Percentiles rank a stretch among this genome's conserved stretches.
Evolutionary conservation across 2,888 invertebrate genomes (phyloP).

Genomic region (Heliconius sara): DNA sequence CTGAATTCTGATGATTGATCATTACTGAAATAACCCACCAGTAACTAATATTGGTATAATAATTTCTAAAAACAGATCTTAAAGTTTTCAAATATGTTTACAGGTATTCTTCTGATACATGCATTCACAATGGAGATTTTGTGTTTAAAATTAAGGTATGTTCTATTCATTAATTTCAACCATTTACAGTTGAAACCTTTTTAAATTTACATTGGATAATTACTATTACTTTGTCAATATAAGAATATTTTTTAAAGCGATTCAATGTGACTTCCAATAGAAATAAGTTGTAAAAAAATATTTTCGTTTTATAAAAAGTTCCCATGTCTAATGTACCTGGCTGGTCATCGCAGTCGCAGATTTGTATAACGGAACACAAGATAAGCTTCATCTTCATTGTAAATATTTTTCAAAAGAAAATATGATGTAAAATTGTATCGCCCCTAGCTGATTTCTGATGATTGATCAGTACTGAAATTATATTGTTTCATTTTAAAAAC

Average conservation of each 20-base stretch:
- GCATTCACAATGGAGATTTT: not conserved
- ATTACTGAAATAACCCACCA: not conserved
- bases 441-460: constrained; percentile 27
- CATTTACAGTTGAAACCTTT: too few relatives aligned
- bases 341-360: too few relatives aligned
- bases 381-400: not conserved
- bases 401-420: not conserved
- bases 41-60: not conserved
- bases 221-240: too few relatives aligned
- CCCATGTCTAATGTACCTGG: too few relatives aligned
- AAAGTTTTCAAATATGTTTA: not conserved
- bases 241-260: too few relatives aligned
- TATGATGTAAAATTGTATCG: constrained; percentile 28
- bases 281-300: too few relatives aligned
- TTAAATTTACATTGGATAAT: too few relatives aligned
- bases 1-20: constrained; percentile 29
- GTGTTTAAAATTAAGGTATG: not conserved
- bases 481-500: not conserved
- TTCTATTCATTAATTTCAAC: not conserved
- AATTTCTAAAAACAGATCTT: not conserved
- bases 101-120: not conserved
- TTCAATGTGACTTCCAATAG: too few relatives aligned
- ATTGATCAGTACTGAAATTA: constrained; percentile 20
- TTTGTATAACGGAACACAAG: too few relatives aligned
- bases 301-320: too few relatives aligned